Percentiles rank a stretch among this genome's conserved stretches.
Conservation (phyloP, 2,797 vertebrate species). For the Amphiprion clarkii region DNA sequence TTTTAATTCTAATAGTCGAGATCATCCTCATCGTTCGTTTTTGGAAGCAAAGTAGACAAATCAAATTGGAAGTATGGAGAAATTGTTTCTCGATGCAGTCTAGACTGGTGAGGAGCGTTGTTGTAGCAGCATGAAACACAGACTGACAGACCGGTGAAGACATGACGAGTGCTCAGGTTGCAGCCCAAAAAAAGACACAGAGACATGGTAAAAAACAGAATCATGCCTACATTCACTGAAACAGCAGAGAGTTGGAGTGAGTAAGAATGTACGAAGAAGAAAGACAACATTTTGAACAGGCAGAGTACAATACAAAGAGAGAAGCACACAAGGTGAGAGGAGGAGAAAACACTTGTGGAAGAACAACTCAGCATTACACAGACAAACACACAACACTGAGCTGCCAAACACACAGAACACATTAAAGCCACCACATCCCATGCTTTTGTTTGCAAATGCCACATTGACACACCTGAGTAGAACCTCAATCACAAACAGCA, state of each 20-base stretch:
- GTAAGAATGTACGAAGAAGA: background rate
- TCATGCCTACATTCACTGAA: constrained; percentile 44
- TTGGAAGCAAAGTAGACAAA: constrained; percentile 2
- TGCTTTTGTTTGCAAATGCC: constrained; percentile 63
- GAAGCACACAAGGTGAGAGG: background rate
- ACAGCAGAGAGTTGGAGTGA: background rate
- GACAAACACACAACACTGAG: constrained; percentile 33
- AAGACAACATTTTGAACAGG: constrained; percentile 8
- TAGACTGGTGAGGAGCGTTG: constrained; percentile 60
- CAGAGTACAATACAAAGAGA: constrained; percentile 2
- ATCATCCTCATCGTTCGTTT: background rate
- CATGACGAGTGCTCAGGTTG: constrained; percentile 24
- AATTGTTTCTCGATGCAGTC: constrained; percentile 46
- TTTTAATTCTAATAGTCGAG: background rate
- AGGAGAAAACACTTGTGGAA: constrained; percentile 9
- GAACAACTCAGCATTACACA: constrained; percentile 8
- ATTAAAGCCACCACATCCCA: constrained; percentile 44
- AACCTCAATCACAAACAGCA: constrained; percentile 48
- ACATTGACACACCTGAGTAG: constrained; percentile 40
- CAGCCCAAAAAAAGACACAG: constrained; percentile 36
- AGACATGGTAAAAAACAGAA: constrained; percentile 31
- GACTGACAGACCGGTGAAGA: constrained; percentile 33
- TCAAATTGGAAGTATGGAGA: background rate
- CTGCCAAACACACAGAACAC: constrained; percentile 53
- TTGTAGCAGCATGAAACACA: constrained; percentile 49